Conservation (phyloP, 2,888 invertebrate genomes). For the Drosophila infuscata region DNA sequence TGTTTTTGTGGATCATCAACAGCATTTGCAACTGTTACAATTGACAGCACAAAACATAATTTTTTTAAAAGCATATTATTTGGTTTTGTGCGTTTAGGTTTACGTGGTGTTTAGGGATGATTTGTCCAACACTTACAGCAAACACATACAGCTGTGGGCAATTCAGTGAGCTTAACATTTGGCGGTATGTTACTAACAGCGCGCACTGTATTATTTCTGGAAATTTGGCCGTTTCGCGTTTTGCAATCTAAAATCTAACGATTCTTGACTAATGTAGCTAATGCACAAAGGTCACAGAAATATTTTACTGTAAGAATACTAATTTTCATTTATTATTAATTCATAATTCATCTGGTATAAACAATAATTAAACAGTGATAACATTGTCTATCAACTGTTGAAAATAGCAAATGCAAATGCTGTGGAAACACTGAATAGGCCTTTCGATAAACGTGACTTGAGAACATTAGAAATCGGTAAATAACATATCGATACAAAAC, state of each 20-base stretch:
- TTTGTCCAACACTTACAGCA: not conserved
- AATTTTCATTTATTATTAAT: not conserved
- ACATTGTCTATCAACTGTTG: not conserved
- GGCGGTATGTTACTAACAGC: conserved; percentile 4
- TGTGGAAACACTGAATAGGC: not conserved
- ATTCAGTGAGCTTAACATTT: not conserved
- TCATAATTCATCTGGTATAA: not conserved
- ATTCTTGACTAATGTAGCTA: not conserved
- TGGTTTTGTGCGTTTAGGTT: conserved; percentile 30
- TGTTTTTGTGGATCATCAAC: conserved; percentile 62
- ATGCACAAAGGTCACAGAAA: not conserved
- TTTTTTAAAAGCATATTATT: conserved; percentile 47
- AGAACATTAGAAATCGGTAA: not conserved
- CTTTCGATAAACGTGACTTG: not conserved
- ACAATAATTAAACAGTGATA: not conserved
- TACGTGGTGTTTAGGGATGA: conserved; percentile 51
- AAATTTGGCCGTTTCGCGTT: too few relatives aligned
- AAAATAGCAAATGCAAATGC: not conserved
- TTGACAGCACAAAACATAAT: conserved; percentile 41
- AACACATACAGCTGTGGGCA: not conserved
- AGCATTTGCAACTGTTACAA: conserved; percentile 39
- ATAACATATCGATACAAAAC: not conserved
- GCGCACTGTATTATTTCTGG: not conserved
- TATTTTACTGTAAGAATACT: not conserved
- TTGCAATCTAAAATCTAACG: not conserved